Conservation (phyloP, 2,113 vertebrate species). For the Apus apus region DNA sequence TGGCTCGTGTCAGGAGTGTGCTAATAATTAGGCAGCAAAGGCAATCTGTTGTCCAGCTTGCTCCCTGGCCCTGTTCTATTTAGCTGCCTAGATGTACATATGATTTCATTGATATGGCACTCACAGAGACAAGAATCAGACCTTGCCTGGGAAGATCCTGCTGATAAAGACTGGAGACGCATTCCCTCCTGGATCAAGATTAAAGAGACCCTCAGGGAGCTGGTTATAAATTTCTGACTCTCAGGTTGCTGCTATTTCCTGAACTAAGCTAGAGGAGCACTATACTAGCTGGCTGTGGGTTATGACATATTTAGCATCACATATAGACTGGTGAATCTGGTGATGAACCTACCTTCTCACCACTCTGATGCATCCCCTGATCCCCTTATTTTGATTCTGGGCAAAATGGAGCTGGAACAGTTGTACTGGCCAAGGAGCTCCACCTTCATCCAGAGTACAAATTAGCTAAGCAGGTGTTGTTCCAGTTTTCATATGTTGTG, state of each 20-base stretch:
- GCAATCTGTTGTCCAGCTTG: slow-evolving; percentile 58
- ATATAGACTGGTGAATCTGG: not conserved
- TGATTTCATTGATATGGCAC: slow-evolving; percentile 29
- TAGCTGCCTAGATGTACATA: not conserved
- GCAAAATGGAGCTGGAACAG: not conserved
- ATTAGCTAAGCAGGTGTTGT: not conserved
- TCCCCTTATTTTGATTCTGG: not conserved
- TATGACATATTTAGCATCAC: not conserved
- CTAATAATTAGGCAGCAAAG: slow-evolving; percentile 36
- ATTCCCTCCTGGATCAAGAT: slow-evolving; percentile 65
- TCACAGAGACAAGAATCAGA: slow-evolving; percentile 45
- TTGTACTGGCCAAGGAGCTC: not conserved
- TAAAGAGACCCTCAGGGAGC: slow-evolving; percentile 44
- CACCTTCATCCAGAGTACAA: not conserved
- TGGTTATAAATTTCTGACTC: slow-evolving; percentile 60
- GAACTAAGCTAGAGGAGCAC: not conserved
- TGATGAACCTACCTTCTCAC: not conserved
- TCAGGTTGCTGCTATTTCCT: slow-evolving; percentile 61
- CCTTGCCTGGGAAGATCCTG: slow-evolving; percentile 32
- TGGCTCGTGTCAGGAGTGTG: not conserved
- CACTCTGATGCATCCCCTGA: not conserved
- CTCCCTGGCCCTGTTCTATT: slow-evolving; percentile 22
- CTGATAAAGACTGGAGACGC: slow-evolving; percentile 46
- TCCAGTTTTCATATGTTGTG: not conserved
- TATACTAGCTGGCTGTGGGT: not conserved